A percentile compares a stretch with the other conserved stretches of the same genome.
Evolutionary conservation across 2,797 vertebrate genomes (phyloP).

Genomic region (Rhincodon typus): DNA sequence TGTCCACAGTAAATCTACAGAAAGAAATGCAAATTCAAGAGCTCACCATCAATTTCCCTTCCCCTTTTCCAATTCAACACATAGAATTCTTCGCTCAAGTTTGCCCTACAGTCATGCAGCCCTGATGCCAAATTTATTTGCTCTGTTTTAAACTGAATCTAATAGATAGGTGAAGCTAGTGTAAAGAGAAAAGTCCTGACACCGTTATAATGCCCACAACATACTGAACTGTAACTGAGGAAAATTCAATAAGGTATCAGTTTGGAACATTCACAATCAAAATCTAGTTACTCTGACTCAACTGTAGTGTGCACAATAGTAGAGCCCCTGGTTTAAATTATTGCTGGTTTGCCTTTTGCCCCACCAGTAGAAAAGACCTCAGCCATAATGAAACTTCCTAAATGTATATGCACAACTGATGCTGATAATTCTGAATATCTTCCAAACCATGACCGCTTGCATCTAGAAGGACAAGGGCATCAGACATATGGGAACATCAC

Average conservation of each 20-base stretch:
- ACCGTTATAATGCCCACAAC: not conserved
- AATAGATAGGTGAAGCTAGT: not conserved
- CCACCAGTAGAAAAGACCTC: not conserved
- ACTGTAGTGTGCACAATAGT: not conserved
- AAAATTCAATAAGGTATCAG: not conserved
- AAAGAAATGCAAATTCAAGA: not conserved
- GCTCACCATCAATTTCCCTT: not conserved
- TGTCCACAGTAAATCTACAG: not conserved
- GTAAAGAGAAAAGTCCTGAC: not conserved
- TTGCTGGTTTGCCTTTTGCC: not conserved
- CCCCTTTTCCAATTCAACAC: not conserved
- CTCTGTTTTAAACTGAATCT: not conserved
- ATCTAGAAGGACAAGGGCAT: too few relatives aligned
- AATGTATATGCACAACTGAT: not conserved
- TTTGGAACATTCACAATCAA: not conserved
- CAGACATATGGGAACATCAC: too few relatives aligned
- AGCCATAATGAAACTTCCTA: not conserved
- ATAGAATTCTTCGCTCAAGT: not conserved
- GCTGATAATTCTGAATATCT: not conserved
- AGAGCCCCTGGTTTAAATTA: not conserved
- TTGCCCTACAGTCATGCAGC: not conserved
- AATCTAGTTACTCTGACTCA: not conserved
- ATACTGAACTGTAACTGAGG: not conserved
- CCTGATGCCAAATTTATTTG: not conserved
- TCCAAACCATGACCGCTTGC: too few relatives aligned